phyloP scores from a whole-genome alignment of 2,888 invertebrate species.

The Drosophila subsilvestris region DNA sequence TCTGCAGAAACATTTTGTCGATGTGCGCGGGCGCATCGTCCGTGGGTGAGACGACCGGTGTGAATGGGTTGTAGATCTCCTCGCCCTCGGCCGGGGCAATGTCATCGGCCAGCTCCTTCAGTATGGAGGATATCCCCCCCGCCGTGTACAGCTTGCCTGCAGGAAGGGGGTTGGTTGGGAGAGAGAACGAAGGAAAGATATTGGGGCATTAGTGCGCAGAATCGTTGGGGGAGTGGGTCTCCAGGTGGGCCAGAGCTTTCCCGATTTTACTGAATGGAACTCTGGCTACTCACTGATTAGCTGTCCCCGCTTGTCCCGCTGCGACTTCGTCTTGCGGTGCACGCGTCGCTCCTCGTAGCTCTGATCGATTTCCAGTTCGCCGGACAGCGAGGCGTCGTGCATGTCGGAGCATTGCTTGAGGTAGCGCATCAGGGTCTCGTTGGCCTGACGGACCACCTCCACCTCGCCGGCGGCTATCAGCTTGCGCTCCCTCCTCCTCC shows the following conservation, averaged over 20 bases:
- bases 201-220: slow-evolving; percentile 36
- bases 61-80: slow-evolving; percentile 85
- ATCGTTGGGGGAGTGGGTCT: slow-evolving; percentile 26
- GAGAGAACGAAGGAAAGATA: slow-evolving; percentile 4
- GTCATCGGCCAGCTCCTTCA: slow-evolving; percentile 84
- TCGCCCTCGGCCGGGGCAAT: slow-evolving; percentile 83
- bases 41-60: slow-evolving; percentile 84
- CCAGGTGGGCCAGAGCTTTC: slow-evolving; percentile 31
- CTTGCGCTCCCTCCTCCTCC: slow-evolving; percentile 83
- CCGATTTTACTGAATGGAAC: slow-evolving; percentile 21
- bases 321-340: slow-evolving; percentile 84
- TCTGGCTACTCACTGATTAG: slow-evolving; percentile 80
- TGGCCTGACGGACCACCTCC: slow-evolving; percentile 84
- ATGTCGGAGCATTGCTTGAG: slow-evolving; percentile 84
- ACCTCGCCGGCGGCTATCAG: slow-evolving; percentile 84
- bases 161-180: slow-evolving; percentile 13
- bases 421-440: slow-evolving; percentile 84
- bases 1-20: slow-evolving; percentile 85
- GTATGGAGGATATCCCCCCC: slow-evolving; percentile 83
- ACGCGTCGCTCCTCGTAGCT: slow-evolving; percentile 84
- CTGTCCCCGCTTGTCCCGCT: slow-evolving; percentile 83
- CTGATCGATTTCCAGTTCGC: slow-evolving; percentile 84
- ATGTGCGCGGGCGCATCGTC: slow-evolving; percentile 84
- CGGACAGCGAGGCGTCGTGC: slow-evolving; percentile 84
- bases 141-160: slow-evolving; percentile 83